These are phyloP conservation scores for Scaptodrosophila latifasciaeformis DNA, from an alignment of 2,888 invertebrate species.

Conservation along the genomic window DNA sequence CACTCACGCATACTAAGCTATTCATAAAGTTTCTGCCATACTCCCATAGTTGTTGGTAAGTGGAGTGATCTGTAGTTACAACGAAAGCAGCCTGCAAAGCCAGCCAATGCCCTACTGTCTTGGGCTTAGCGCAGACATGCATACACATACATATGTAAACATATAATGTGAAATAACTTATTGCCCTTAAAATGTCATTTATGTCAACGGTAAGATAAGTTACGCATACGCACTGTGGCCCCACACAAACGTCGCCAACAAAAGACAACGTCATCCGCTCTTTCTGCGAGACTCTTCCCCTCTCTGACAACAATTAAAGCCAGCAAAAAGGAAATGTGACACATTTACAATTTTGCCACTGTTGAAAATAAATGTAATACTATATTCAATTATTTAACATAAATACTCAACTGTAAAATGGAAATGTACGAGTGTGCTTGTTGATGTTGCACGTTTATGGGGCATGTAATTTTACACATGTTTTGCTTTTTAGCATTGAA, in stretches of 20 bases:
- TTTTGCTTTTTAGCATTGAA: conserved; percentile 36
- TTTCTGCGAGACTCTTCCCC: no score
- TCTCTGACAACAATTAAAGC: conserved; percentile 60
- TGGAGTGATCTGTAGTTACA: conserved; percentile 51
- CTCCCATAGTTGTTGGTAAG: conserved; percentile 70
- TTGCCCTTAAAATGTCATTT: conserved; percentile 70
- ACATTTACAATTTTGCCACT: conserved; percentile 56
- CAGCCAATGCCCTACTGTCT: conserved; percentile 34
- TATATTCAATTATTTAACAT: conserved; percentile 66
- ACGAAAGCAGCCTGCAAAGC: conserved; percentile 10
- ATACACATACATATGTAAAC: conserved; percentile 24
- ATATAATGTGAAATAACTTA: conserved; percentile 68
- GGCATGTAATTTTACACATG: conserved; percentile 55
- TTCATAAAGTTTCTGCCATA: conserved; percentile 64
- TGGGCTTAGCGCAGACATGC: conserved; percentile 24
- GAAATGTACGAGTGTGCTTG: conserved; percentile 2
- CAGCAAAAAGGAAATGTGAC: conserved; percentile 64
- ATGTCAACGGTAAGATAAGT: conserved; percentile 70
- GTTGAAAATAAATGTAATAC: conserved; percentile 38
- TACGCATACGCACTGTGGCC: conserved; percentile 60
- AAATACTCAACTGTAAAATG: conserved; percentile 24
- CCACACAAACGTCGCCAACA: conserved; percentile 1
- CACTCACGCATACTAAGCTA: conserved; percentile 25
- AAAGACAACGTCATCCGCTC: neutral
- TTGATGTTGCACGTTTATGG: neutral